These are phyloP conservation scores for Rachycentron canadum DNA, from an alignment of 2,797 vertebrate genomes.

Conservation along the genomic window DNA sequence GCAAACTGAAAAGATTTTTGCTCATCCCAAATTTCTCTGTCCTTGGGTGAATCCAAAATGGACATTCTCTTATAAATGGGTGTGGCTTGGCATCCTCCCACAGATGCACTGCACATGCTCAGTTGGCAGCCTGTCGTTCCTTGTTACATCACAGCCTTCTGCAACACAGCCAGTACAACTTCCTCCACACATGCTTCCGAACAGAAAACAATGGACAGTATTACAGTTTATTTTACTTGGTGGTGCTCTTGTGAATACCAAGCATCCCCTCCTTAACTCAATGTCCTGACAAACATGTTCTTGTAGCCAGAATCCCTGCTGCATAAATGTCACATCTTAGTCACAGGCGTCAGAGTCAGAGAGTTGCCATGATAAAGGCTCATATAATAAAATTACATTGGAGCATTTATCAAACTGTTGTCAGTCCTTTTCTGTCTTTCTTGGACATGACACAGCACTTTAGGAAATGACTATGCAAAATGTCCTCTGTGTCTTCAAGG, in stretches of 20 bases:
- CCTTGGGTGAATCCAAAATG: conserved; percentile 64
- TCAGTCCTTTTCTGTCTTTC: conserved; percentile 4
- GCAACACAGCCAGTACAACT: conserved; percentile 38
- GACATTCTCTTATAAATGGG: conserved; percentile 26
- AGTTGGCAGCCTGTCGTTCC: conserved; percentile 39
- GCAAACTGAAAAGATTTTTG: conserved; percentile 63
- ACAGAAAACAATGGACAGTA: background rate
- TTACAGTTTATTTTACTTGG: conserved; percentile 7
- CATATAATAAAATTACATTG: background rate
- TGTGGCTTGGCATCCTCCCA: conserved; percentile 51
- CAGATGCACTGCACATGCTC: conserved; percentile 71
- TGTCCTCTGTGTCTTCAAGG: conserved; percentile 82
- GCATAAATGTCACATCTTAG: background rate
- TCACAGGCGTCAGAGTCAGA: background rate
- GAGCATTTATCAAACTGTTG: conserved; percentile 1
- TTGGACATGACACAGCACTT: conserved; percentile 32
- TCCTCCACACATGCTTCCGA: conserved; percentile 15
- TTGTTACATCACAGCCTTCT: conserved; percentile 67
- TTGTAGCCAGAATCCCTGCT: background rate
- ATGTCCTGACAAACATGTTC: background rate
- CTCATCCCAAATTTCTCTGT: conserved; percentile 52
- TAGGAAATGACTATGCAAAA: conserved; percentile 22
- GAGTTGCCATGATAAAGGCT: background rate
- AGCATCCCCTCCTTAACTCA: background rate
- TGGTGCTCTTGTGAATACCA: conserved; percentile 8